Conservation (phyloP, 2,797 vertebrate species). For the Hoplostethus mediterraneus region DNA sequence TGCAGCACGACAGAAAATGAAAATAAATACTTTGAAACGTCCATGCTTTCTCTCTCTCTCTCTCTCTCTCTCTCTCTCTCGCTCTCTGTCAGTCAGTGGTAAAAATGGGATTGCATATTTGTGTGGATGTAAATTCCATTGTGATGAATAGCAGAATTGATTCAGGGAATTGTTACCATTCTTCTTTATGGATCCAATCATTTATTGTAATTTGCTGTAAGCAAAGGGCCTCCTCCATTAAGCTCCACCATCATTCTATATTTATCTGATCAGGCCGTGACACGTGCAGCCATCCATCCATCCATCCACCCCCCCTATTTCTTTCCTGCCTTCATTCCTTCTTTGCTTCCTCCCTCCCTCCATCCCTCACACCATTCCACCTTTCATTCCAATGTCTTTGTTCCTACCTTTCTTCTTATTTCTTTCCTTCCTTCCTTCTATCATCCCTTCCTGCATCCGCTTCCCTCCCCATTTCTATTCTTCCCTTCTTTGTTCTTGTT, state of each 20-base stretch:
- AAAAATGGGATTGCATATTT: constrained; percentile 40
- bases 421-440: neutral
- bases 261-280: constrained; percentile 21
- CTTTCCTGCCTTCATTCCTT: neutral
- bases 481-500: neutral
- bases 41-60: neutral
- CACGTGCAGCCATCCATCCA: neutral
- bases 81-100: constrained; percentile 16
- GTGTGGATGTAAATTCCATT: constrained; percentile 54
- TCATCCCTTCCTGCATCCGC: neutral
- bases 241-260: constrained; percentile 44
- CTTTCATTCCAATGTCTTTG: too few relatives aligned
- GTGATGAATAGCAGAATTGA: constrained; percentile 62
- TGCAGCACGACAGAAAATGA: constrained; percentile 24
- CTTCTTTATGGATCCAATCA: constrained; percentile 46
- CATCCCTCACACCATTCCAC: too few relatives aligned
- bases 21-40: constrained; percentile 23
- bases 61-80: constrained; percentile 4
- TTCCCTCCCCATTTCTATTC: neutral
- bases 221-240: constrained; percentile 40
- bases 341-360: neutral
- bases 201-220: constrained; percentile 54
- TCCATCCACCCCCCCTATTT: neutral
- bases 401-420: too few relatives aligned
- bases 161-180: constrained; percentile 48